phyloP scores from a whole-genome alignment of 64 coral and sea anemone species.

The Pachyseris speciosa region DNA sequence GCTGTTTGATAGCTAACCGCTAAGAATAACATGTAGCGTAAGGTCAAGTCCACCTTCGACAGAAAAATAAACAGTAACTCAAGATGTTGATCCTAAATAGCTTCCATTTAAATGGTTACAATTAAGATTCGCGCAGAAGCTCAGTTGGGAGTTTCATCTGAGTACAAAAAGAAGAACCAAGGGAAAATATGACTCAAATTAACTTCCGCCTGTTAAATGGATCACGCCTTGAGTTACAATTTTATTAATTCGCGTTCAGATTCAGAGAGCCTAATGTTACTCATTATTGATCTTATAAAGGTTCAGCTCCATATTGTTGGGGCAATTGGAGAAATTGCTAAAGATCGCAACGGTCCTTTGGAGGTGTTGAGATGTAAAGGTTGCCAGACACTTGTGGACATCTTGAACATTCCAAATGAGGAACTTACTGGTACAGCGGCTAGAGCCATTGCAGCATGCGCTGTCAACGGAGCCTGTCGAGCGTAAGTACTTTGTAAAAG shows the following conservation, averaged over 20 bases:
- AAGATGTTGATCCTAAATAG: background rate
- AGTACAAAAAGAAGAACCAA: too few species aligned
- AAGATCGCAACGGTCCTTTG: conserved; percentile 48
- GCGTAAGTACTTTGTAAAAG: conserved; percentile 22
- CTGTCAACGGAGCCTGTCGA: conserved; percentile 59
- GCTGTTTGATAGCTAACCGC: too few species aligned
- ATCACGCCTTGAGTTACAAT: background rate
- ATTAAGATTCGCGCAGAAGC: too few species aligned
- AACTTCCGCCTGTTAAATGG: background rate
- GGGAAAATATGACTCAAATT: too few species aligned
- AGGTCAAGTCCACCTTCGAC: too few species aligned
- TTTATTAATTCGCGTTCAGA: too few species aligned
- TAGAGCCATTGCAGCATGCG: conserved; percentile 70
- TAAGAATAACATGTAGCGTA: too few species aligned
- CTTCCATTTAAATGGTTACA: too few species aligned
- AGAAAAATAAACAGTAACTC: background rate
- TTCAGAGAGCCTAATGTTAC: background rate
- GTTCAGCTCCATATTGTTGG: conserved; percentile 84
- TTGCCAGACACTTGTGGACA: conserved; percentile 64
- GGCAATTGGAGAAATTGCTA: conserved; percentile 80
- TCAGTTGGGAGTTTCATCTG: too few species aligned
- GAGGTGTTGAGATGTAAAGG: conserved; percentile 75
- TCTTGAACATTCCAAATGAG: conserved; percentile 71
- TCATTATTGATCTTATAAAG: background rate
- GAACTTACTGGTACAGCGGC: conserved; percentile 68